Conservation (phyloP, 2,797 vertebrate species). For the Erpetoichthys calabaricus region DNA sequence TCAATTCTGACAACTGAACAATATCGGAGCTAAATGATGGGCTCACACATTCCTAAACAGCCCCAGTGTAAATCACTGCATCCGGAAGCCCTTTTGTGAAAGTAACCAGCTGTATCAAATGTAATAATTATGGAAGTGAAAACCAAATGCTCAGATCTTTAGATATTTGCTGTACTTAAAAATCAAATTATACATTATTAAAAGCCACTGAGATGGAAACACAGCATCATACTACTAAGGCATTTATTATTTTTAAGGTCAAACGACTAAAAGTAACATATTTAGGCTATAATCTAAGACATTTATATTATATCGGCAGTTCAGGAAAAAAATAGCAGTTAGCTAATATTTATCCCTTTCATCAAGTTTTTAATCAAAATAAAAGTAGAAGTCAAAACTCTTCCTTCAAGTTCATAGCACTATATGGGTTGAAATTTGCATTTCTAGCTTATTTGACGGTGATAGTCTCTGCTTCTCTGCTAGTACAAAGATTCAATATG, state of each 20-base stretch:
- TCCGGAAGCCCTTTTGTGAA: slow-evolving; percentile 52
- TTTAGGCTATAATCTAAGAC: too few relatives aligned
- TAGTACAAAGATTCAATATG: too few relatives aligned
- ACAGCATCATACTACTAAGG: not conserved
- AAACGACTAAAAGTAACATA: not conserved
- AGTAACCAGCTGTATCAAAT: slow-evolving; percentile 55
- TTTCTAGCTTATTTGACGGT: too few relatives aligned
- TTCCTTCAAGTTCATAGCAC: too few relatives aligned
- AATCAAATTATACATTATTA: not conserved
- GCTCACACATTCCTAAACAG: slow-evolving; percentile 51
- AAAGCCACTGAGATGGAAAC: not conserved
- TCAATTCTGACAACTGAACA: slow-evolving; percentile 60
- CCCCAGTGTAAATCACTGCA: slow-evolving; percentile 47
- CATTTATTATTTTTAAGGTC: not conserved
- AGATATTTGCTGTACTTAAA: not conserved
- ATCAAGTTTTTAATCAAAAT: too few relatives aligned
- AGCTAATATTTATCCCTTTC: too few relatives aligned
- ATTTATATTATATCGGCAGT: too few relatives aligned
- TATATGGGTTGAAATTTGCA: too few relatives aligned
- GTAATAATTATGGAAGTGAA: slow-evolving; percentile 51
- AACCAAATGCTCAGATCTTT: not conserved
- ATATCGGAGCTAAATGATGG: slow-evolving; percentile 59
- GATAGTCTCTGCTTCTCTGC: too few relatives aligned
- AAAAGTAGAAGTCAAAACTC: too few relatives aligned
- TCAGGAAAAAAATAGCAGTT: too few relatives aligned